Evolutionary conservation across 2,888 invertebrate genomes (phyloP).

Genomic region (Pseudanteris insignis): DNA sequence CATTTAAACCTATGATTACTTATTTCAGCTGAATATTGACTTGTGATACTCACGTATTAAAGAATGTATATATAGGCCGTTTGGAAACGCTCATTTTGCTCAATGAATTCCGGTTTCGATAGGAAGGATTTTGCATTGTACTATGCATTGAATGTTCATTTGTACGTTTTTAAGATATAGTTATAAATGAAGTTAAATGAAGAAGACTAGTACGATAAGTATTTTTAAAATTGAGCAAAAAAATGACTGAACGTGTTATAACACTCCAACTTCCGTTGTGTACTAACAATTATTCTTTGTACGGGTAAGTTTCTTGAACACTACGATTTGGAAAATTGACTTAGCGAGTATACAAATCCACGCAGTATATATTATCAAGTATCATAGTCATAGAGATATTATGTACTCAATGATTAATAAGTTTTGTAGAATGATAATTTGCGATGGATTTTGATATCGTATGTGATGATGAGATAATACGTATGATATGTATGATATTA

Average conservation of each 20-base stretch:
- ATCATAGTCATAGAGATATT: too few relatives aligned
- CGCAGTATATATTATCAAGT: too few relatives aligned
- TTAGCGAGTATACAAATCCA: too few relatives aligned
- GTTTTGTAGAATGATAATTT: too few relatives aligned
- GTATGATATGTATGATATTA: conserved; percentile 43
- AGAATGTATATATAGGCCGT: conserved; percentile 18
- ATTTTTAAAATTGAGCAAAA: conserved; percentile 32
- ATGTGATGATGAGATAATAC: conserved; percentile 17
- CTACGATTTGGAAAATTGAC: conserved; percentile 4
- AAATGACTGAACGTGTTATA: conserved; percentile 8
- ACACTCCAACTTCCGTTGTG: conserved; percentile 23
- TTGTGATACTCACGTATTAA: conserved; percentile 8
- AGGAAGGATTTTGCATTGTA: conserved; percentile 42
- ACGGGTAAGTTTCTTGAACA: conserved; percentile 10
- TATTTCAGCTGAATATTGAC: conserved; percentile 32
- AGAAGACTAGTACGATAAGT: conserved; percentile 1
- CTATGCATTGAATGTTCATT: conserved; percentile 32
- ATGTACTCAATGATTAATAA: too few relatives aligned
- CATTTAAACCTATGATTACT: conserved; percentile 29
- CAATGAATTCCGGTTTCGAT: conserved; percentile 20
- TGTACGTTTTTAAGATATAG: conserved; percentile 39
- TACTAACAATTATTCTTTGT: conserved; percentile 27
- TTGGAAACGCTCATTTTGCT: conserved; percentile 35
- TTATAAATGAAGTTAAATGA: conserved; percentile 15
- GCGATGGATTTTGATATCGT: conserved; percentile 1